Evolutionary conservation across 1,140 invertebrate genomes (phyloP).

Genomic region (Cyclina sinensis): DNA sequence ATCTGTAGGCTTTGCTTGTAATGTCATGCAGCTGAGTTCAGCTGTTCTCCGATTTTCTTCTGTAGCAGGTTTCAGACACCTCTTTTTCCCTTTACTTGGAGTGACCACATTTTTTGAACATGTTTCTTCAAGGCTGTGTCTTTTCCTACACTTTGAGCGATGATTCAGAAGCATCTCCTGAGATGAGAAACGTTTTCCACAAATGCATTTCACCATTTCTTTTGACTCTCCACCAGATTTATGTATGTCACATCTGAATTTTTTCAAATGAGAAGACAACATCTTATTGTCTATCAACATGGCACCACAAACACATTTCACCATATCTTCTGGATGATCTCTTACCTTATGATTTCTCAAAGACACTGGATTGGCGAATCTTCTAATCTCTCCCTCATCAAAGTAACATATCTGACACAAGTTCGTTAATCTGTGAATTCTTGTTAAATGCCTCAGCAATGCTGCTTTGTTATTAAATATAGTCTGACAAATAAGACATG

Average conservation of each 20-base stretch:
- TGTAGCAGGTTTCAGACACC: neutral
- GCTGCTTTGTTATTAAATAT: conserved; percentile 9
- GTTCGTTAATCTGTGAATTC: conserved; percentile 49
- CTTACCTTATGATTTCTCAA: conserved; percentile 55
- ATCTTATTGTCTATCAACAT: conserved; percentile 58
- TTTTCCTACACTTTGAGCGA: conserved; percentile 52
- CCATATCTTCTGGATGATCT: conserved; percentile 52
- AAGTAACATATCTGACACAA: conserved; percentile 58
- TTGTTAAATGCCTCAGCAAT: conserved; percentile 41
- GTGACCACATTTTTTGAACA: neutral
- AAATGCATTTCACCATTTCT: conserved; percentile 47
- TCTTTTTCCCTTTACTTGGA: neutral
- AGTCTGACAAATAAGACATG: conserved; percentile 38
- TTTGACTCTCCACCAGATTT: neutral
- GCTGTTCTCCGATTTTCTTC: neutral
- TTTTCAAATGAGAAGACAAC: conserved; percentile 53
- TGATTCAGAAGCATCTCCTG: conserved; percentile 13
- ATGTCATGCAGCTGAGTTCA: neutral
- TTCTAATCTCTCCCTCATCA: conserved; percentile 13
- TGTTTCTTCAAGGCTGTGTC: neutral
- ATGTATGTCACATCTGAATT: conserved; percentile 47
- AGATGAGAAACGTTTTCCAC: conserved; percentile 52
- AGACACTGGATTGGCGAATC: conserved; percentile 60
- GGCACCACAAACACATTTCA: conserved; percentile 55
- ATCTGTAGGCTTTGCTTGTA: neutral